These are phyloP conservation scores for Caenorhabditis sinica DNA, from an alignment of 2,888 invertebrate species.

Conservation along the genomic window DNA sequence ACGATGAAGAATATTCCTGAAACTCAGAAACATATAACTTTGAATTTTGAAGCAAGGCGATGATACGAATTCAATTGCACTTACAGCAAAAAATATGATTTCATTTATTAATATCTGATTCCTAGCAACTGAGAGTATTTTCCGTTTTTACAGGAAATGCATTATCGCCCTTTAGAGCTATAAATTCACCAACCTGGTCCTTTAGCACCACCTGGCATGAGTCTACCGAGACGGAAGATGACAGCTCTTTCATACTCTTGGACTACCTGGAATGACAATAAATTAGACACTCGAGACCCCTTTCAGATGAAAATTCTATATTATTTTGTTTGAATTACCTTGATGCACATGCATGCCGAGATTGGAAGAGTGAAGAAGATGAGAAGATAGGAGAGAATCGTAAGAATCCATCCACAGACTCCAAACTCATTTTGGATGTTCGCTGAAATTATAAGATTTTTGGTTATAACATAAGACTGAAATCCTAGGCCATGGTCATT, in stretches of 20 bases:
- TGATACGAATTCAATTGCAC: background rate
- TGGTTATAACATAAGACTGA: background rate
- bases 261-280: constrained; percentile 76
- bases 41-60: background rate
- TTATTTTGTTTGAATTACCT: constrained; percentile 70
- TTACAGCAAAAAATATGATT: background rate
- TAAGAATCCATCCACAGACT: constrained; percentile 83
- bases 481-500: background rate
- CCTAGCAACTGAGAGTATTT: background rate
- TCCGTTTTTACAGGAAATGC: constrained; percentile 1
- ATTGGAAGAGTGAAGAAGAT: constrained; percentile 82
- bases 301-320: too few species aligned
- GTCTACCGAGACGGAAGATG: constrained; percentile 91
- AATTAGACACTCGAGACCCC: too few species aligned
- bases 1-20: constrained; percentile 86
- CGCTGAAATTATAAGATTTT: constrained; percentile 75
- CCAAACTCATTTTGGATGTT: constrained; percentile 83
- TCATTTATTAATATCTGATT: background rate
- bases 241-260: constrained; percentile 88
- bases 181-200: constrained; percentile 85
- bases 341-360: constrained; percentile 83
- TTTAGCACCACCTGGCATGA: constrained; percentile 88
- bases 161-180: background rate
- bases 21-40: background rate
- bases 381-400: constrained; percentile 82